Base-by-base conservation (phyloP, 2,888 invertebrate genomes). In the Drosophila setosimentum region DNA sequence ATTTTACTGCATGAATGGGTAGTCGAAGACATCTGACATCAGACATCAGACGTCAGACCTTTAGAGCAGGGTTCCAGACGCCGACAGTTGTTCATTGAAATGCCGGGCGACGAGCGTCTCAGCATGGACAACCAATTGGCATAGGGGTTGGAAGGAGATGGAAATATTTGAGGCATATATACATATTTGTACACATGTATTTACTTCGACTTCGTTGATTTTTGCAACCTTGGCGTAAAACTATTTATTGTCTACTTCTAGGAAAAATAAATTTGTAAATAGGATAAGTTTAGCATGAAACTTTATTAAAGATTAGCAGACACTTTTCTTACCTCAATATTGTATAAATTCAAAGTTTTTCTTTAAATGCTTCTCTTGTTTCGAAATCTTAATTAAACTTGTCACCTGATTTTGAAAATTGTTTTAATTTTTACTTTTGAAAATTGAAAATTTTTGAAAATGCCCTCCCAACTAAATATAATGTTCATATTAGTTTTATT, bases 21-120 rank as follows among this genome's bases (percentile, higher is more conserved):
- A 32, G 7, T 45, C 24, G 24, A 45, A 24, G 24, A 24, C 24
- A 21, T 21, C 49, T 40, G 50, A 54, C 63, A 48, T 11, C 63
- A 57, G 59, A 59, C 62, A 40, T 27, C 11, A 24, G 45, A 24
- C 24, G 7, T 45, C 45, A 45, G 45, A 45, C 13, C 21, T 45
- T 21, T 4, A 16, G 45, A 45, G 16, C 3, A 13, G 21, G 24
- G 21, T 40, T 50, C 45, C 48, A 69, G 82, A 63, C 67, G 63
- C 37, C 60, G 63, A 68, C 67, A 61, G 68, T 37, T 37, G 55
- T 83, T 85, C 88, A 85, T 85, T 85, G 84, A 88, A 81, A 85
- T 85, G 84, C 83, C 77, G 69, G 55, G 27, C 86, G 76, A 76
- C 62, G 67, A 66, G 29, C 29, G 8, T 33, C 45, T 21, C 11